These are phyloP conservation scores for Trichonephila clavata DNA, from an alignment of 1,140 invertebrate species.

Conservation along the genomic window DNA sequence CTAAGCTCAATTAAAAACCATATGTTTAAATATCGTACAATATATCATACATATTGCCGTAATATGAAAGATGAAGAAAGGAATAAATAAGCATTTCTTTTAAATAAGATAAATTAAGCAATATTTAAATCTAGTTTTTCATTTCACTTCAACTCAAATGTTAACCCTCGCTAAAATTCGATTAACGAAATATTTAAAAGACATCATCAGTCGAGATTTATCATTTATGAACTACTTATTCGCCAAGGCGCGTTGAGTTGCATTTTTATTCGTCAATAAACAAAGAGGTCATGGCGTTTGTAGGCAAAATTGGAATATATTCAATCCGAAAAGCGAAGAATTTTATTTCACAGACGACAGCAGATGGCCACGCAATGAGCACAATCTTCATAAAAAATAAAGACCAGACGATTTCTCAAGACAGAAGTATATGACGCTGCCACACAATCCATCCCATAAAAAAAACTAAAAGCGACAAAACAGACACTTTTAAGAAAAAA, in stretches of 20 bases:
- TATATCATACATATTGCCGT: too few species aligned
- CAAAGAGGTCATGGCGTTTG: neutral
- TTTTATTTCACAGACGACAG: neutral
- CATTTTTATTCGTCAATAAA: neutral
- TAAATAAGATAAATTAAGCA: too few species aligned
- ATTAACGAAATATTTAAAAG: too few species aligned
- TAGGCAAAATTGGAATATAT: neutral
- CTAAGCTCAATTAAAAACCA: too few species aligned
- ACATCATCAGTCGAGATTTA: too few species aligned
- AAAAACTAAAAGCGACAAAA: neutral
- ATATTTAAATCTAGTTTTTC: too few species aligned
- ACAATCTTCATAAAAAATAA: conserved; percentile 13
- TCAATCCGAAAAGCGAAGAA: neutral
- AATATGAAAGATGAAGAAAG: too few species aligned
- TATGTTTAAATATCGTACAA: too few species aligned
- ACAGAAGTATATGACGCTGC: neutral
- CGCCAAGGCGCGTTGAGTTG: neutral
- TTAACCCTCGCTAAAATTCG: too few species aligned
- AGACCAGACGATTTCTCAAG: neutral
- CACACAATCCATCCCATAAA: neutral
- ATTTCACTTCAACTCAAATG: too few species aligned
- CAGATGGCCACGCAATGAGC: neutral
- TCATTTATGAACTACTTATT: too few species aligned
- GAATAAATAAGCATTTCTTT: too few species aligned
- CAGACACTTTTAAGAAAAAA: neutral